Base-by-base conservation (phyloP, 1,140 invertebrate species). In the Acromyrmex echinatior region DNA sequence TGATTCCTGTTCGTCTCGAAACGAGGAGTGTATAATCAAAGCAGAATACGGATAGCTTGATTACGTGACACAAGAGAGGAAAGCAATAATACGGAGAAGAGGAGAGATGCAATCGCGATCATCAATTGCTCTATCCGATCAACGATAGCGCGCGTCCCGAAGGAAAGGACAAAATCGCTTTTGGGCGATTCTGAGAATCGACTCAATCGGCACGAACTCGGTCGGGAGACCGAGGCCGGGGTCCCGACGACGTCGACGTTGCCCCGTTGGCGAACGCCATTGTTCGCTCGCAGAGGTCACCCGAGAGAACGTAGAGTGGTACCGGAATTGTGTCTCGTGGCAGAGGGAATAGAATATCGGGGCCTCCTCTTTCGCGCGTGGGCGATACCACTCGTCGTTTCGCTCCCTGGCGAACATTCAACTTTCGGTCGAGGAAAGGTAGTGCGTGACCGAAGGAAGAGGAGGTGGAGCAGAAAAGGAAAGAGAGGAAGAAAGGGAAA, bases 271-370 rank as follows among this genome's bases (percentile, higher is more conserved):
- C 70, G 39, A 84, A 76, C 56, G 87, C 87, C 87, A 90, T 90
- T 90, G 87, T 90, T 89, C 84, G 56, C 39, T 12, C 18, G 88
- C 82, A 12, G 76, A 70, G 74, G 87, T 86, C 74, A 80, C 25
- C 2, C 66, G 80, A 25, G 80, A 25, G 51, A 88, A 51, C 73
- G 60, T 49, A n/a, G 77, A n/a, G 77, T 28, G 21, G 49, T 51
- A 74, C 25, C 63, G 31, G 45, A 68, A 16, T 86, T 63, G 49
- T 2, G 71, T 70, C 78, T 51, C 28, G 21, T 5, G 31, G 31
- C 45, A 31, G 21, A 31, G 21, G 21, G 28, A 51, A 58, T 53
- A 53, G 45, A 56, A 21, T 45, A 58, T 21, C 25, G 35, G 31
- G 35, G 51, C 16, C 21, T 58, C 3, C 10, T 73, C 16, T 82